phyloP scores from a whole-genome alignment of 1,140 invertebrate species.

The Laupala kohalensis region DNA sequence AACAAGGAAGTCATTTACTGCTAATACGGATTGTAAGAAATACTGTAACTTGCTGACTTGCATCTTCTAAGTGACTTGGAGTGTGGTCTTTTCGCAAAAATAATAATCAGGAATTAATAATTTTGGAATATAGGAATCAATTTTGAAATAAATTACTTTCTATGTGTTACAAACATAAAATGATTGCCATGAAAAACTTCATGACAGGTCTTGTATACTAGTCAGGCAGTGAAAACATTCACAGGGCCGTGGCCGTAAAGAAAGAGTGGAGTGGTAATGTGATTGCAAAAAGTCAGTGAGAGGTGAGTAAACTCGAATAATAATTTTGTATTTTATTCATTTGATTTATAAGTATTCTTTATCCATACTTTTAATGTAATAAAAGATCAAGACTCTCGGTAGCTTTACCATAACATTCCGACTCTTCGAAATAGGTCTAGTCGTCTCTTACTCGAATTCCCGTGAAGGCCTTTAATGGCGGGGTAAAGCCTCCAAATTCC shows the following conservation, averaged over 20 bases:
- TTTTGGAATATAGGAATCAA: neutral
- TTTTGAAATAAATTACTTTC: neutral
- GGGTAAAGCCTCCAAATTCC: neutral
- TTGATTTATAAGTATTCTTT: neutral
- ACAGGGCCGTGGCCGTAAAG: neutral
- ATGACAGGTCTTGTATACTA: constrained; percentile 1
- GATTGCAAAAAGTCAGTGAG: constrained; percentile 37
- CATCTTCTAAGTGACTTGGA: neutral
- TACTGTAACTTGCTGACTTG: neutral
- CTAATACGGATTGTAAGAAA: neutral
- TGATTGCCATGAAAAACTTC: neutral
- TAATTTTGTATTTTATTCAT: neutral
- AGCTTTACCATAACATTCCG: neutral
- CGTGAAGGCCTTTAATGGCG: constrained; percentile 5
- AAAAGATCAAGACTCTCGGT: too few species aligned
- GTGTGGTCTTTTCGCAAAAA: neutral
- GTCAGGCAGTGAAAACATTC: neutral
- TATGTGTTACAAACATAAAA: neutral
- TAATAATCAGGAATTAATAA: neutral
- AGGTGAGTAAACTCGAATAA: constrained; percentile 30
- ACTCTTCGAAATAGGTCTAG: neutral
- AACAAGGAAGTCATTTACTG: neutral
- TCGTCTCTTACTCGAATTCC: neutral
- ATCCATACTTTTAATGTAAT: too few species aligned
- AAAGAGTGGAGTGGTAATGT: constrained; percentile 39